These are phyloP conservation scores for Cairina moschata DNA, from an alignment of 2,113 vertebrate genomes.

Conservation along the genomic window DNA sequence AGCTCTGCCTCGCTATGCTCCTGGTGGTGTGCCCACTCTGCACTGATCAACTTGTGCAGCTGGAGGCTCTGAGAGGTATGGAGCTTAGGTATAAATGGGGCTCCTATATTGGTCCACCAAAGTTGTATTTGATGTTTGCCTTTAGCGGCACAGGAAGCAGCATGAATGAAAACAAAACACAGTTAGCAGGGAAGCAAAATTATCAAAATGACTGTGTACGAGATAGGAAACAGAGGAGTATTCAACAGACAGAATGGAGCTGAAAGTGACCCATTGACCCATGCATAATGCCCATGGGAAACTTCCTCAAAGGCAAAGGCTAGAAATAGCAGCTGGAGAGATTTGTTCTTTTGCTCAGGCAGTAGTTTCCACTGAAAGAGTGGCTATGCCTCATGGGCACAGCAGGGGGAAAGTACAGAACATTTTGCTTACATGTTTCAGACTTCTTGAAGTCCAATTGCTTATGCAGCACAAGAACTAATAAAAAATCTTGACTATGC, in stretches of 20 bases:
- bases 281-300: background rate
- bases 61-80: background rate
- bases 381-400: background rate
- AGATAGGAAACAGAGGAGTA: background rate
- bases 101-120: background rate
- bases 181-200: background rate
- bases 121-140: background rate
- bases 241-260: background rate
- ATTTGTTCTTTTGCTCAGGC: background rate
- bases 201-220: background rate
- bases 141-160: background rate
- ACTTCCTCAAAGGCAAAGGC: background rate
- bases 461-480: background rate
- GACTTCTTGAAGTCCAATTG: background rate
- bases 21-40: background rate
- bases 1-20: background rate
- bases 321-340: background rate
- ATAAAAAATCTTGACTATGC: background rate
- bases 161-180: background rate
- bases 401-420: background rate
- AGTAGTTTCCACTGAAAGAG: background rate
- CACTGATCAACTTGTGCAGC: background rate
- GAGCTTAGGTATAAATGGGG: background rate
- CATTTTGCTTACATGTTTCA: background rate
- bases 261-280: background rate